Evolutionary conservation across 2,797 vertebrate genomes (phyloP).

Genomic region (Halcyon leucocephala): DNA sequence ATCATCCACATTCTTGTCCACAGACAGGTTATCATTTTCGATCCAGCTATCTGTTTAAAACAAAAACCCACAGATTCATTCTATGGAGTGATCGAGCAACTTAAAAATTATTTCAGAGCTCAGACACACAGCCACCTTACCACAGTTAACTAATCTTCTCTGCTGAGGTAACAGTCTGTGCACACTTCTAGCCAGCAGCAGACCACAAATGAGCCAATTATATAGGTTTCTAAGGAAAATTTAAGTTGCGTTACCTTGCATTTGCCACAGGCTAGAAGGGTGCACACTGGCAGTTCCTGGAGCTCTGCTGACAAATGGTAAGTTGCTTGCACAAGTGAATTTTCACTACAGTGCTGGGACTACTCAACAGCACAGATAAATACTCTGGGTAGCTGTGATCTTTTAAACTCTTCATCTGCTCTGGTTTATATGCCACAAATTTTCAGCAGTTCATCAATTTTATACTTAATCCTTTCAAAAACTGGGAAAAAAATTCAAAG

Average conservation of each 20-base stretch:
- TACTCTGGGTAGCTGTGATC: not conserved
- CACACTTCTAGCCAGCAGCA: not conserved
- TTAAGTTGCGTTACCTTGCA: not conserved
- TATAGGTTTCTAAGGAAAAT: not conserved
- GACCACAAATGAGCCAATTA: not conserved
- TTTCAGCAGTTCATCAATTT: not conserved
- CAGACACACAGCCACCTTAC: not conserved
- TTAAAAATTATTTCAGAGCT: not conserved
- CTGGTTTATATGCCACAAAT: not conserved
- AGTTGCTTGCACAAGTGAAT: not conserved
- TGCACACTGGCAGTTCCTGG: not conserved
- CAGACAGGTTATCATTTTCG: constrained; percentile 92
- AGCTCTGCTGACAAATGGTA: not conserved
- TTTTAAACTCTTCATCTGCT: not conserved
- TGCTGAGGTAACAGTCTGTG: not conserved
- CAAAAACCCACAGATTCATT: not conserved
- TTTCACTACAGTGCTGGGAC: not conserved
- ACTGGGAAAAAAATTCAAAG: not conserved
- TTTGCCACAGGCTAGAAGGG: not conserved
- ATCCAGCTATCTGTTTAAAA: constrained; percentile 90
- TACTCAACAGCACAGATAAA: not conserved
- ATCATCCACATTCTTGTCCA: constrained; percentile 91
- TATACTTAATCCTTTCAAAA: not conserved
- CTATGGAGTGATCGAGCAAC: not conserved
- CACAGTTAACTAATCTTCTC: not conserved